phyloP scores from a whole-genome alignment of 2,113 vertebrate species.

The Brachyistius frenatus region DNA sequence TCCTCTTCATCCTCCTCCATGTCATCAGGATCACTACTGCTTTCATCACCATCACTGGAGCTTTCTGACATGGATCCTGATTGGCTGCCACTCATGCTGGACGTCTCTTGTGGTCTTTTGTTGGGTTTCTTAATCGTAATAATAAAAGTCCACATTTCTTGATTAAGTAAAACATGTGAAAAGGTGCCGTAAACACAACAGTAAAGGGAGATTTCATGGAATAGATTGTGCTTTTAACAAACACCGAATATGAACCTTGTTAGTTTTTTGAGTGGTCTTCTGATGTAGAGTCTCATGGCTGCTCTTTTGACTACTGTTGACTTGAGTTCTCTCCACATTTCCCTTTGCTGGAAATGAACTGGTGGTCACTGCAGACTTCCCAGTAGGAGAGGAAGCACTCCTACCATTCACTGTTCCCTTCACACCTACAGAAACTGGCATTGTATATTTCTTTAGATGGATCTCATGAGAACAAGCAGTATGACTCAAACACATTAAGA shows the following conservation, averaged over 20 bases:
- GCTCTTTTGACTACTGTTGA: constrained; percentile 79
- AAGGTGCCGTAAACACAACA: neutral
- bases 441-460: constrained; percentile 38
- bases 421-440: constrained; percentile 81
- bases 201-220: neutral
- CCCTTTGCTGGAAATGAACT: constrained; percentile 80
- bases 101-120: constrained; percentile 89
- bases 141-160: constrained; percentile 22
- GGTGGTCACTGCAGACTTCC: constrained; percentile 81
- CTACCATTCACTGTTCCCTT: constrained; percentile 90
- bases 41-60: constrained; percentile 89
- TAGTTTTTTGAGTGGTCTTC: constrained; percentile 85
- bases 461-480: constrained; percentile 12
- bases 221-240: neutral
- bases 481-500: constrained; percentile 20
- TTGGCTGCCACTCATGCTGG: constrained; percentile 92
- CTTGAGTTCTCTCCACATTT: constrained; percentile 82
- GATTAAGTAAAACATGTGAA: neutral
- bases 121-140: constrained; percentile 83
- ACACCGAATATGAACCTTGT: constrained; percentile 84
- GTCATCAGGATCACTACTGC: constrained; percentile 92
- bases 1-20: constrained; percentile 89
- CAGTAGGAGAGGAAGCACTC: constrained; percentile 81
- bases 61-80: constrained; percentile 92
- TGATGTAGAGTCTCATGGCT: constrained; percentile 83